These are phyloP conservation scores for Sisor rabdophorus DNA, from an alignment of 2,113 vertebrate species.

Conservation along the genomic window DNA sequence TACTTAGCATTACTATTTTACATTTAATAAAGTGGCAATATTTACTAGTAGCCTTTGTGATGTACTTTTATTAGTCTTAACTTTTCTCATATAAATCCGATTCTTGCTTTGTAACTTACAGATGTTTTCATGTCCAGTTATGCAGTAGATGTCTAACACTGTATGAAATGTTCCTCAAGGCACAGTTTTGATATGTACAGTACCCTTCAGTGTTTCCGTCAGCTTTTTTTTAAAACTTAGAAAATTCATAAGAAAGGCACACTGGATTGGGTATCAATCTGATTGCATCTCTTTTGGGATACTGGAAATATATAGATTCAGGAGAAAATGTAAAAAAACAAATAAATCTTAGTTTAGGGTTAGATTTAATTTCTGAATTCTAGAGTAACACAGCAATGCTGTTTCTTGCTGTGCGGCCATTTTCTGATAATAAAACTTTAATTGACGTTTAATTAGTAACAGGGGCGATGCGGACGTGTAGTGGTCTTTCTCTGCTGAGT, in stretches of 20 bases:
- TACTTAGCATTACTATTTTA: no score
- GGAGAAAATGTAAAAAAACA: neutral
- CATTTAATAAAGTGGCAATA: no score
- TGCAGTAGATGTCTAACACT: neutral
- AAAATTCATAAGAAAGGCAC: neutral
- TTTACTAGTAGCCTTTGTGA: no score
- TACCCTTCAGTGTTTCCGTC: neutral
- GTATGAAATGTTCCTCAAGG: conserved; percentile 2
- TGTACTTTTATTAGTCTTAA: no score
- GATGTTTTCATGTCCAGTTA: neutral
- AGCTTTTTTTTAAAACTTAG: neutral
- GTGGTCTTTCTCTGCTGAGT: no score
- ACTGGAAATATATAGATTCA: neutral
- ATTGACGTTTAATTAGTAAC: neutral
- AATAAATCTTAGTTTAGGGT: neutral
- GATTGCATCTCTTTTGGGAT: neutral
- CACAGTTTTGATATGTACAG: neutral
- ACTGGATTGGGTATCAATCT: neutral
- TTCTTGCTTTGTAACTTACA: no score
- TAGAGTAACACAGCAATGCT: neutral
- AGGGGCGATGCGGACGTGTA: no score
- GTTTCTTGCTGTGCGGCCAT: neutral
- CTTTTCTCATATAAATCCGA: no score
- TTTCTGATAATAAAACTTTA: neutral
- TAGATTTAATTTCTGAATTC: no score